Conservation (phyloP, 2,113 vertebrate species). For the Ctenomys sociabilis region DNA sequence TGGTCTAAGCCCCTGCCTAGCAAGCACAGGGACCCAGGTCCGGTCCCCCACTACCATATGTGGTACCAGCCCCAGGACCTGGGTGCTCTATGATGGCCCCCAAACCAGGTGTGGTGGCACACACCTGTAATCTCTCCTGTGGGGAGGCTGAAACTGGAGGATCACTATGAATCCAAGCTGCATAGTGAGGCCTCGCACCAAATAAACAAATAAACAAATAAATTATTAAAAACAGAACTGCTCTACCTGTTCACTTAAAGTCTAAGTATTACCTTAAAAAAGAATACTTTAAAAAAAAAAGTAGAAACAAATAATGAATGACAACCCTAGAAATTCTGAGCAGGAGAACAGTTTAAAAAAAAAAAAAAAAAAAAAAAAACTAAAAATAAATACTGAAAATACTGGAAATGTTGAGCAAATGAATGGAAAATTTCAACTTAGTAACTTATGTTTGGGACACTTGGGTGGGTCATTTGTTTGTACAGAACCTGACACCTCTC, state of each 20-base stretch:
- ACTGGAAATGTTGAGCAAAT: neutral
- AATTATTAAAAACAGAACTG: neutral
- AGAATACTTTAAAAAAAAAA: neutral
- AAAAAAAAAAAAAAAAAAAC: no score
- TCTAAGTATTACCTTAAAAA: conserved; percentile 9
- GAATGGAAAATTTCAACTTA: neutral
- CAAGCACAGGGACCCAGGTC: no score
- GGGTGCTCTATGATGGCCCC: no score
- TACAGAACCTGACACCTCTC: neutral
- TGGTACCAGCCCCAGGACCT: no score
- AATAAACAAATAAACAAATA: no score
- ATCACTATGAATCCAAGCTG: no score
- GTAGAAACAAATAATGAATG: neutral
- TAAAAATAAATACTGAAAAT: neutral
- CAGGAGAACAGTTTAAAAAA: neutral
- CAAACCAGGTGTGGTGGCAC: no score
- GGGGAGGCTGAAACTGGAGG: no score
- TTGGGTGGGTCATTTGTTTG: neutral
- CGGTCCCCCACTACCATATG: no score
- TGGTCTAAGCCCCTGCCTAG: no score
- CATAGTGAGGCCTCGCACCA: no score
- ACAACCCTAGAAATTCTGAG: neutral
- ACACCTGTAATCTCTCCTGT: no score
- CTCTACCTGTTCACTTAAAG: neutral
- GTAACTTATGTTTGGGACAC: neutral